Evolutionary conservation across 2,888 invertebrate species (phyloP), one percentile per base, ranked within the genome.

Genomic region (Dolomedes plantarius): DNA sequence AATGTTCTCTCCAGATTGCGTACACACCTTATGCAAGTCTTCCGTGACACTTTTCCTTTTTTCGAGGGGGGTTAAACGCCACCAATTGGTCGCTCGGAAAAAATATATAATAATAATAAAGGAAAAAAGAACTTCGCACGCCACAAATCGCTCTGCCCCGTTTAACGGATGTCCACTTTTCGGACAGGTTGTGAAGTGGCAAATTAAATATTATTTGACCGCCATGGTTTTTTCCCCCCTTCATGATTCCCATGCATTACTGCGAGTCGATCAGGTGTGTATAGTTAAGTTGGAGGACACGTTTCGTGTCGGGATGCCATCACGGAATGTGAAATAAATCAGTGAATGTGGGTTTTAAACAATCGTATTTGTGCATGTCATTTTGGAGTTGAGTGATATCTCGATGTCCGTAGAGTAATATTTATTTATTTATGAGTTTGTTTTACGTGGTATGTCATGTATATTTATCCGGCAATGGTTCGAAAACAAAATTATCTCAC

Each of bases 1-100:
- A 56, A 23, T 19, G 19, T 56, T 23, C 23, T 23, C 23, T 23
- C 23, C n/a, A 29, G 56, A 56, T 72, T 50, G 56, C 32, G 31
- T 19, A 28, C 29, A n/a, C 29, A 71, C 46, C 46, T 46, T 46
- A 56, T 56, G 56, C 56, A 56, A 56, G 19, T 56, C 56, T 56
- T 56, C 23, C 56, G 56, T 56, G 56, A 56, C 56, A 56, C 56
- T 23, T 23, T 2, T 46, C 46, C 46, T 23, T 56, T 6, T n/a
- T 46, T n/a, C n/a, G n/a, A n/a, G n/a, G 2, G 23, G 32, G 82
- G 82, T 82, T 82, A 82, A 82, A 76, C 56, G 65, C 65, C 75
- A 41, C 71, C 72, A 65, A 64, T 74, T 50, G 73, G 31, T 75
- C n/a, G n/a, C n/a, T 50, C 39, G 9, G 50, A 56, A 56, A 56